Percentiles rank a stretch among this genome's conserved stretches.
These are phyloP conservation scores for Siniperca knerii DNA, from an alignment of 2,113 vertebrate genomes.

Conservation along the genomic window DNA sequence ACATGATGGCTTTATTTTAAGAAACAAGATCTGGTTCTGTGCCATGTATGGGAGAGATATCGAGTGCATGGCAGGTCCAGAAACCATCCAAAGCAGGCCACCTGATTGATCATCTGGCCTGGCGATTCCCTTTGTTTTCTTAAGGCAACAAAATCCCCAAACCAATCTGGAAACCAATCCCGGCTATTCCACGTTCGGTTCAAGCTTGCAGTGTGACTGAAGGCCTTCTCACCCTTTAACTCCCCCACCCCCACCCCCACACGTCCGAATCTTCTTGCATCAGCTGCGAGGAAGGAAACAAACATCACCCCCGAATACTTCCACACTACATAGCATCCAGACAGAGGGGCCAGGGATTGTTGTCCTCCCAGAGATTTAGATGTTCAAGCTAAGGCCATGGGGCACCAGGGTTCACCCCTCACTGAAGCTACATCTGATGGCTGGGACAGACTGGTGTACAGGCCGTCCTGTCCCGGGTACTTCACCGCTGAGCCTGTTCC, in stretches of 20 bases:
- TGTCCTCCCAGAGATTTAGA: constrained; percentile 52
- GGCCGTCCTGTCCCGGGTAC: constrained; percentile 92
- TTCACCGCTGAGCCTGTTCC: constrained; percentile 88
- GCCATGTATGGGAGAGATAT: constrained; percentile 59
- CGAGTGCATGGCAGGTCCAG: constrained; percentile 69
- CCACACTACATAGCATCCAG: constrained; percentile 64
- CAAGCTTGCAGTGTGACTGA: constrained; percentile 57
- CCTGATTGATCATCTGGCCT: constrained; percentile 62
- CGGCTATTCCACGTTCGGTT: constrained; percentile 75
- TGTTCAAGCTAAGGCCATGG: constrained; percentile 93
- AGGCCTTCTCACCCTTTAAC: constrained; percentile 51
- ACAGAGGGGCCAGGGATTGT: constrained; percentile 50
- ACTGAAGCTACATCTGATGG: constrained; percentile 91
- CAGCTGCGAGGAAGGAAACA: constrained; percentile 77
- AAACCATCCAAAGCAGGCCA: constrained; percentile 73
- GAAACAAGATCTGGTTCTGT: constrained; percentile 66
- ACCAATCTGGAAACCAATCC: constrained; percentile 65
- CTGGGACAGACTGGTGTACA: constrained; percentile 92
- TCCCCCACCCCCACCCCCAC: constrained; percentile 28
- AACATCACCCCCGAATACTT: constrained; percentile 64
- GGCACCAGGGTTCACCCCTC: constrained; percentile 95
- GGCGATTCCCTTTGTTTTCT: constrained; percentile 54
- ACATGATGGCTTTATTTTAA: constrained; percentile 65
- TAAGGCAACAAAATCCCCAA: constrained; percentile 54
- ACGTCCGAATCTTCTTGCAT: constrained; percentile 75